These are phyloP conservation scores for Gonocerus acuteangulatus DNA, from an alignment of 2,888 invertebrate species.

Conservation along the genomic window DNA sequence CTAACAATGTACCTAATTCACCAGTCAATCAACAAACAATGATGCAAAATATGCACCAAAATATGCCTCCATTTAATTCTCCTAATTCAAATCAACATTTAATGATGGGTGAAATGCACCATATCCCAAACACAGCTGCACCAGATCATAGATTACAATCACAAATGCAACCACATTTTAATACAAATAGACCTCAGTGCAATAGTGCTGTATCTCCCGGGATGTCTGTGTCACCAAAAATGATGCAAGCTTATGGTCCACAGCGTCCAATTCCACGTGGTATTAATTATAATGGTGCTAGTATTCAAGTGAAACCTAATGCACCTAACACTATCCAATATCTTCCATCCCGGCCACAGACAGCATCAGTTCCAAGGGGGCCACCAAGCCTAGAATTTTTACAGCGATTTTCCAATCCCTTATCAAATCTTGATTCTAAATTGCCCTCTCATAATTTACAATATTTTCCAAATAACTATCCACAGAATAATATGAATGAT, in stretches of 20 bases:
- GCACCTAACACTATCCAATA: conserved; percentile 98
- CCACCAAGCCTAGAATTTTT: conserved; percentile 85
- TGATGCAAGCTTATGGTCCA: conserved; percentile 43
- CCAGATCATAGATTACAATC: conserved; percentile 34
- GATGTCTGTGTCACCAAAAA: conserved; percentile 40
- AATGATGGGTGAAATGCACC: conserved; percentile 45
- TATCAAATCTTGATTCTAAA: conserved; percentile 61
- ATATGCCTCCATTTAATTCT: conserved; percentile 52
- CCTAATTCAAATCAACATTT: conserved; percentile 47
- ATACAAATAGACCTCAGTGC: conserved; percentile 30
- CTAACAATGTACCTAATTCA: conserved; percentile 62
- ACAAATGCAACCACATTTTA: conserved; percentile 34
- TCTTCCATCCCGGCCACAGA: conserved; percentile 86
- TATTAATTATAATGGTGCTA: conserved; percentile 63
- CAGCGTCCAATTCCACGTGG: conserved; percentile 41
- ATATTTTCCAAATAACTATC: conserved; percentile 56
- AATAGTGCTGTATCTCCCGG: conserved; percentile 37
- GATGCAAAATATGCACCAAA: conserved; percentile 44
- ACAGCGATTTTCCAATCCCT: conserved; percentile 78
- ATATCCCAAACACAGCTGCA: conserved; percentile 28
- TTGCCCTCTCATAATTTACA: conserved; percentile 63
- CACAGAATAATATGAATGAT: conserved; percentile 38
- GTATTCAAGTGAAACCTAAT: conserved; percentile 83
- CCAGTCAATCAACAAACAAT: conserved; percentile 49
- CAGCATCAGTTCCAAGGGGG: conserved; percentile 61